phyloP scores from a whole-genome alignment of 2,113 vertebrate genomes.

The Aviceda subcristata region DNA sequence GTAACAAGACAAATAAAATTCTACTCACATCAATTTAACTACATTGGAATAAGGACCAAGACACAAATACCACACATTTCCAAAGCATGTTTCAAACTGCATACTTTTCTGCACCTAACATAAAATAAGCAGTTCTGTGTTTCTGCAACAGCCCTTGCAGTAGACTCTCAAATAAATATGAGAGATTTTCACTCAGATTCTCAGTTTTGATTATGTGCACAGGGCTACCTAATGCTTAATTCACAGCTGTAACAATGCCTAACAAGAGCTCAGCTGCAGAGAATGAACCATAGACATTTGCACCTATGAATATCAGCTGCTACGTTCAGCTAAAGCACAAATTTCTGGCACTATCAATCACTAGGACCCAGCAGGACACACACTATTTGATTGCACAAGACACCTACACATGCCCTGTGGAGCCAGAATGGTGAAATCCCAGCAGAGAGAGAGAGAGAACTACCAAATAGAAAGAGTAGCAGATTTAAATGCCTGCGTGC shows the following conservation, averaged over 20 bases:
- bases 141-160: background rate
- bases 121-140: background rate
- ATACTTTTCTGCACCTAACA: background rate
- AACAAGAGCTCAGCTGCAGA: background rate
- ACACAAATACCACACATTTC: background rate
- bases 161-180: background rate
- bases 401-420: background rate
- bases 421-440: background rate
- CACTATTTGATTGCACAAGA: background rate
- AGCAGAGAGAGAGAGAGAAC: background rate
- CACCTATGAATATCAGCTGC: background rate
- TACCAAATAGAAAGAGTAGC: background rate
- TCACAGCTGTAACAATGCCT: background rate
- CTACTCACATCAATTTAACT: background rate
- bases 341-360: background rate
- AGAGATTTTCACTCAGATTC: background rate
- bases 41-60: background rate
- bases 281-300: background rate
- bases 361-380: background rate
- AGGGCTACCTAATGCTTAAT: background rate
- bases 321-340: background rate
- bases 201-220: background rate
- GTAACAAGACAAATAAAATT: background rate
- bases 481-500: background rate
- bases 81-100: background rate